phyloP scores from a whole-genome alignment of 2,113 vertebrate species.

The human (Homo sapiens) region GRCh38 chr13:89080501-89081000 shows the following conservation, averaged over 20 bases:
- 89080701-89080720: neutral
- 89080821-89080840: neutral
- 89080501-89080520: conserved; percentile 26
- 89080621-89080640: neutral
- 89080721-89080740: neutral
- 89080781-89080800: neutral
- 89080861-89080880: neutral
- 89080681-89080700: neutral
- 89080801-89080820: neutral
- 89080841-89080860: neutral
- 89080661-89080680: neutral
- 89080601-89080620: neutral
- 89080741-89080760: neutral
- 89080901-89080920: neutral
- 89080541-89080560: neutral
- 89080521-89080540: neutral
- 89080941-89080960: neutral
- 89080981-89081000: neutral
- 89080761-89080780: neutral
- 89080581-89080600: neutral
- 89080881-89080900: neutral
- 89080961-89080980: neutral
- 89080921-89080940: neutral
- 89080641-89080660: neutral
- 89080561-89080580: neutral